Evolutionary conservation across 2,113 vertebrate genomes (phyloP).

Genomic region (Albula glossodonta): DNA sequence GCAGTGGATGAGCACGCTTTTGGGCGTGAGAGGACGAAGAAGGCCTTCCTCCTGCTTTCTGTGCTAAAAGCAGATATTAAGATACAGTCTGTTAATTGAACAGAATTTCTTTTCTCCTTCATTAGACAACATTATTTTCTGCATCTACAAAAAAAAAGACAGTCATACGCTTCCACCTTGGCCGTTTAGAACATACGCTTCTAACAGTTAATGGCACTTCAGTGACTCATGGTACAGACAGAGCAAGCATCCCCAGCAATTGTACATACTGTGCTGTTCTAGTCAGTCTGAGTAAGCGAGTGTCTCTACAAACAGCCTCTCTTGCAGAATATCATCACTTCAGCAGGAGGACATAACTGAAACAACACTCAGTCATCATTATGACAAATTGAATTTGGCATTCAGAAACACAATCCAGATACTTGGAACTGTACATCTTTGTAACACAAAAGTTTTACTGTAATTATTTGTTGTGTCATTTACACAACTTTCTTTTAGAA

Average conservation of each 20-base stretch:
- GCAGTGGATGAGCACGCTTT: too few species aligned
- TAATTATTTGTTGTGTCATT: too few species aligned
- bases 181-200: background rate
- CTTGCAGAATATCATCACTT: background rate
- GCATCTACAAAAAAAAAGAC: background rate
- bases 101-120: background rate
- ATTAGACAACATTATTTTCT: background rate
- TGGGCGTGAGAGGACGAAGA: too few species aligned
- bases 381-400: background rate
- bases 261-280: background rate
- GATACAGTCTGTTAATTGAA: background rate
- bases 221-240: background rate
- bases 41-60: too few species aligned
- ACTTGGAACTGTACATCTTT: background rate
- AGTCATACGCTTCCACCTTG: background rate
- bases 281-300: background rate
- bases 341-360: slow-evolving; percentile 3
- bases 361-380: background rate
- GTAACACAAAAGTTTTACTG: too few species aligned
- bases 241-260: background rate
- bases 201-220: background rate
- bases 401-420: background rate
- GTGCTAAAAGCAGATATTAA: background rate
- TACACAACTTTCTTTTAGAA: too few species aligned
- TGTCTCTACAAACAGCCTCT: background rate